phyloP scores from a whole-genome alignment of 2,113 vertebrate species.

The Pseudorectes ferrugineus region DNA sequence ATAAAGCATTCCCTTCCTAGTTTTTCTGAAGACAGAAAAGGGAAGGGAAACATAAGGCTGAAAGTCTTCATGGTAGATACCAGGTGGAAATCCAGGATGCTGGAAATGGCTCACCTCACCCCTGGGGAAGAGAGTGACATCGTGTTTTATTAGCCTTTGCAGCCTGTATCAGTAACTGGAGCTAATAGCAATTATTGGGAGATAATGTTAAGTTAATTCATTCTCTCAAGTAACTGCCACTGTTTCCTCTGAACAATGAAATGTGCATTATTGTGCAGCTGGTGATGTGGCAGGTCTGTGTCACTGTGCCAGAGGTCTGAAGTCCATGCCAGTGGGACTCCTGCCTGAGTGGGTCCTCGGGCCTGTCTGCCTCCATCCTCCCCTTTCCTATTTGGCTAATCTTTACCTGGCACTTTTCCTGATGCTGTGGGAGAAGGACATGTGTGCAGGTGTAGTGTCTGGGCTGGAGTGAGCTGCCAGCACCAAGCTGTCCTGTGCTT shows the following conservation, averaged over 20 bases:
- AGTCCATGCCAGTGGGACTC: neutral
- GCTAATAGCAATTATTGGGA: neutral
- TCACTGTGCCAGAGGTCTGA: neutral
- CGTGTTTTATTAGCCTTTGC: slow-evolving; percentile 1
- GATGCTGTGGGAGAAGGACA: fast-evolving
- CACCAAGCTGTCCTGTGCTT: neutral
- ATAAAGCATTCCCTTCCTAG: neutral
- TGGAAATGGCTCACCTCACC: neutral
- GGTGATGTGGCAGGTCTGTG: neutral
- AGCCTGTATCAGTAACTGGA: neutral
- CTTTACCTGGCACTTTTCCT: neutral
- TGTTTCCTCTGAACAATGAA: neutral
- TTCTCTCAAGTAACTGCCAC: neutral
- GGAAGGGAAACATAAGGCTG: neutral
- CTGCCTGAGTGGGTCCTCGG: fast-evolving
- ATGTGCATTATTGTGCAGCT: neutral
- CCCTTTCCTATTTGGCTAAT: neutral
- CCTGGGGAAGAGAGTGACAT: neutral
- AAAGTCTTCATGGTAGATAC: neutral
- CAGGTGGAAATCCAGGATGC: neutral
- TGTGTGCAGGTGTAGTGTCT: neutral
- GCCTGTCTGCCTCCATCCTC: neutral
- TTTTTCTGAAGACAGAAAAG: neutral
- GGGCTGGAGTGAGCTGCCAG: neutral
- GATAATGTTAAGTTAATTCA: neutral